Percentiles rank a stretch among this genome's conserved stretches.
Evolutionary conservation across 2,888 invertebrate genomes (phyloP).

Genomic region (Iphiclides podalirius): DNA sequence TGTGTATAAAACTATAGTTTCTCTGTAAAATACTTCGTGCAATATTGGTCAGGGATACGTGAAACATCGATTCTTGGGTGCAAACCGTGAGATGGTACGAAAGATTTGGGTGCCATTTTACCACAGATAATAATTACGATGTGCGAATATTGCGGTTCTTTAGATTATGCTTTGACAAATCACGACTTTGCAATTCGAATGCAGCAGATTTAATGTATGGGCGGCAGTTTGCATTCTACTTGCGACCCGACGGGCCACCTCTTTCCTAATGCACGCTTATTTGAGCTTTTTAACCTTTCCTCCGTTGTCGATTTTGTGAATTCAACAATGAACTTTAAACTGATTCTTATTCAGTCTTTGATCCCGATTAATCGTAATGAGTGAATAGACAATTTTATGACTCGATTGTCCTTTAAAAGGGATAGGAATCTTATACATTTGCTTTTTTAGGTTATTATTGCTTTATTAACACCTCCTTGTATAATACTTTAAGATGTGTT

Average conservation of each 20-base stretch:
- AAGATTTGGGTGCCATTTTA: slow-evolving; percentile 75
- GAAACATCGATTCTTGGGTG: slow-evolving; percentile 31
- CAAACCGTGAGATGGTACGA: slow-evolving; percentile 53
- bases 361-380: slow-evolving; percentile 47
- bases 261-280: slow-evolving; percentile 80
- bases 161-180: slow-evolving; percentile 80
- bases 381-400: slow-evolving; percentile 15
- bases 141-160: slow-evolving; percentile 78
- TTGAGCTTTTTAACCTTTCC: slow-evolving; percentile 80
- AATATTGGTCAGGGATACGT: slow-evolving; percentile 23
- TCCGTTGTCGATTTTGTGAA: slow-evolving; percentile 70
- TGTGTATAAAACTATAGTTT: background rate
- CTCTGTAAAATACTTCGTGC: slow-evolving; percentile 9
- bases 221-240: slow-evolving; percentile 80
- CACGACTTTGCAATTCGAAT: slow-evolving; percentile 80
- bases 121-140: slow-evolving; percentile 78
- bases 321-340: slow-evolving; percentile 74
- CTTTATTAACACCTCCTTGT: background rate
- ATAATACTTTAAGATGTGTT: too few species aligned
- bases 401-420: slow-evolving; percentile 1
- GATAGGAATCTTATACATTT: background rate
- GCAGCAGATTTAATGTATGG: slow-evolving; percentile 79
- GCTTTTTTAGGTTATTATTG: slow-evolving; percentile 4
- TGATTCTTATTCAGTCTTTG: slow-evolving; percentile 60
- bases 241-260: slow-evolving; percentile 77